Evolutionary conservation across 2,113 vertebrate species (phyloP).

Genomic region (Cyanoramphus novaezelandiae): DNA sequence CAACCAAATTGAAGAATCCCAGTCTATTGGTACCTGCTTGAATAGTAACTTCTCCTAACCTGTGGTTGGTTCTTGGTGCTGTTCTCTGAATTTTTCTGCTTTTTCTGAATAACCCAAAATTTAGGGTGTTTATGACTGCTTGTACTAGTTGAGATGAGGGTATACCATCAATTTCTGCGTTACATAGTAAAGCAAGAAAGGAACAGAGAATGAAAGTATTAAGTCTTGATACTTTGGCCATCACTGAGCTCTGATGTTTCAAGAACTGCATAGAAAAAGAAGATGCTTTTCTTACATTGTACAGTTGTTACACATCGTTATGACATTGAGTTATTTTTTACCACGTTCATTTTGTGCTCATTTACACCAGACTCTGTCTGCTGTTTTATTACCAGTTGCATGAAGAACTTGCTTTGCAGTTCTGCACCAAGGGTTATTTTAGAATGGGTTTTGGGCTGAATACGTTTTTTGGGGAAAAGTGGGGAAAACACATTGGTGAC

Average conservation of each 20-base stretch:
- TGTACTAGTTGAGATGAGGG: neutral
- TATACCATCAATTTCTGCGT: neutral
- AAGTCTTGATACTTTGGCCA: neutral
- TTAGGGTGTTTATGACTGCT: neutral
- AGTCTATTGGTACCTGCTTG: neutral
- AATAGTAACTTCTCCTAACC: neutral
- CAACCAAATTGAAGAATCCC: neutral
- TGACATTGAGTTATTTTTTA: neutral
- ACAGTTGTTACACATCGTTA: neutral
- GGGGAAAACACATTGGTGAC: neutral
- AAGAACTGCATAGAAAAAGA: neutral
- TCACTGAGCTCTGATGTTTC: neutral
- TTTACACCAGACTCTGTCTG: neutral
- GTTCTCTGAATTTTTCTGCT: neutral
- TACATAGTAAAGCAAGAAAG: neutral
- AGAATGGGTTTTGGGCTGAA: accelerated
- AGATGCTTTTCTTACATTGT: neutral
- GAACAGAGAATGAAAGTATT: neutral
- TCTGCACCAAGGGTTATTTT: neutral
- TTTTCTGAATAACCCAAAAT: neutral
- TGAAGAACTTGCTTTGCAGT: neutral
- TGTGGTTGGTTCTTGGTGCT: neutral
- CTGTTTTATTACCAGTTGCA: neutral
- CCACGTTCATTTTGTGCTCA: neutral
- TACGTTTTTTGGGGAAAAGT: neutral